A percentile compares a stretch with the other conserved stretches of the same genome.
phyloP scores from a whole-genome alignment of 2,797 vertebrate genomes.

The Melanotaenia boesemani region DNA sequence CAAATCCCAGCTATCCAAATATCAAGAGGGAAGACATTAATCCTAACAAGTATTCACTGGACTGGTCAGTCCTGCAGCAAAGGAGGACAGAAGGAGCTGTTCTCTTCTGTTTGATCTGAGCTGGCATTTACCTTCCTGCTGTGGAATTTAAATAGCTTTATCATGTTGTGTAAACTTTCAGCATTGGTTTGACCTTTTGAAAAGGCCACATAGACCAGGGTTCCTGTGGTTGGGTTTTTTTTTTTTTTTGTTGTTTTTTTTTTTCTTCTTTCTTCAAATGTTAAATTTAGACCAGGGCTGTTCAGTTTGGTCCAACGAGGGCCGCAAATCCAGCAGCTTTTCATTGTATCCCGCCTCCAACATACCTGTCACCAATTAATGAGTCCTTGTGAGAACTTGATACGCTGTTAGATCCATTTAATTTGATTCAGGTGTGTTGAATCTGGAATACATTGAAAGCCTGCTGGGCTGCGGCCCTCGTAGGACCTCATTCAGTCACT shows the following conservation, averaged over 20 bases:
- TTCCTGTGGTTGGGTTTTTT: background rate
- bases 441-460: too few relatives aligned
- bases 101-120: constrained; percentile 53
- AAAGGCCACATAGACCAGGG: constrained; percentile 44
- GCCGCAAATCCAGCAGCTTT: too few relatives aligned
- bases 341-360: too few relatives aligned
- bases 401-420: too few relatives aligned
- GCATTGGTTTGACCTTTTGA: constrained; percentile 60
- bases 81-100: constrained; percentile 41
- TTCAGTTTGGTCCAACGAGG: too few relatives aligned
- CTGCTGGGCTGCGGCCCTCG: too few relatives aligned
- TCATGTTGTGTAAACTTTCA: constrained; percentile 55
- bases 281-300: constrained; percentile 32
- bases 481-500: background rate
- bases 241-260: background rate
- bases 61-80: constrained; percentile 19
- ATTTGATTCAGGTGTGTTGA: too few relatives aligned
- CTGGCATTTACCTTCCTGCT: constrained; percentile 72
- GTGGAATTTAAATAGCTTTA: constrained; percentile 65
- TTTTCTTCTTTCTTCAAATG: constrained; percentile 16
- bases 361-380: too few relatives aligned
- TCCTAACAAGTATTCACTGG: constrained; percentile 27
- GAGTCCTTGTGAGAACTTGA: too few relatives aligned
- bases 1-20: constrained; percentile 47
- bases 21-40: constrained; percentile 38